Conservation (phyloP, 2,888 invertebrate genomes). For the Lepidochitona cinerea region DNA sequence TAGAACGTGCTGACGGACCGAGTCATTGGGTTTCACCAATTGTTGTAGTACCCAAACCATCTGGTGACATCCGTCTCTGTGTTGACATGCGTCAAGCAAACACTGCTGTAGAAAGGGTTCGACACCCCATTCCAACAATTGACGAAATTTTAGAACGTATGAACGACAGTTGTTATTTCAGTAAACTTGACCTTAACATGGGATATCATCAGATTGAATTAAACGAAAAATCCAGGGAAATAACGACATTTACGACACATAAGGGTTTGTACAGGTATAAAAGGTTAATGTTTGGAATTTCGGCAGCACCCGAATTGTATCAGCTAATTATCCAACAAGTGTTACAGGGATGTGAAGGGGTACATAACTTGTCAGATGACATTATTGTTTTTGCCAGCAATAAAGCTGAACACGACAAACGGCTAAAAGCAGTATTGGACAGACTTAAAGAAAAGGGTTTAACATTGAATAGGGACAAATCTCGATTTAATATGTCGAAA, state of each 20-base stretch:
- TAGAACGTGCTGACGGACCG: constrained; percentile 33
- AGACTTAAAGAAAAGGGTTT: constrained; percentile 28
- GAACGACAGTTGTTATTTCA: constrained; percentile 37
- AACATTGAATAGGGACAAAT: constrained; percentile 55
- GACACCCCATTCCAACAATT: constrained; percentile 36
- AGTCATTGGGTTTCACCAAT: constrained; percentile 41
- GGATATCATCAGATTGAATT: constrained; percentile 46
- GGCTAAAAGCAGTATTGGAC: constrained; percentile 42
- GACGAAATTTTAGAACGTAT: constrained; percentile 40
- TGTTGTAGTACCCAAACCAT: constrained; percentile 32
- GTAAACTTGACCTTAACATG: constrained; percentile 35
- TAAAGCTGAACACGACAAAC: constrained; percentile 52
- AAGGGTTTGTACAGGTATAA: constrained; percentile 38
- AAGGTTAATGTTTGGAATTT: constrained; percentile 40
- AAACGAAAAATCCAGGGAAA: constrained; percentile 39
- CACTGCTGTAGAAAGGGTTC: constrained; percentile 34
- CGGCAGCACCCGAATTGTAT: constrained; percentile 70
- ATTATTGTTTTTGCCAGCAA: constrained; percentile 61
- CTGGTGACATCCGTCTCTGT: constrained; percentile 38
- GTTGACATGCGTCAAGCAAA: constrained; percentile 45
- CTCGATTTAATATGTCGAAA: constrained; percentile 31
- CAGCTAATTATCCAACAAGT: constrained; percentile 67
- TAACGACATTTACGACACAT: constrained; percentile 43
- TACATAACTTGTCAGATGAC: constrained; percentile 67
- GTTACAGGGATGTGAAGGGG: constrained; percentile 57